Base-by-base conservation (phyloP, 2,113 vertebrate genomes). In the Rostratula benghalensis region DNA sequence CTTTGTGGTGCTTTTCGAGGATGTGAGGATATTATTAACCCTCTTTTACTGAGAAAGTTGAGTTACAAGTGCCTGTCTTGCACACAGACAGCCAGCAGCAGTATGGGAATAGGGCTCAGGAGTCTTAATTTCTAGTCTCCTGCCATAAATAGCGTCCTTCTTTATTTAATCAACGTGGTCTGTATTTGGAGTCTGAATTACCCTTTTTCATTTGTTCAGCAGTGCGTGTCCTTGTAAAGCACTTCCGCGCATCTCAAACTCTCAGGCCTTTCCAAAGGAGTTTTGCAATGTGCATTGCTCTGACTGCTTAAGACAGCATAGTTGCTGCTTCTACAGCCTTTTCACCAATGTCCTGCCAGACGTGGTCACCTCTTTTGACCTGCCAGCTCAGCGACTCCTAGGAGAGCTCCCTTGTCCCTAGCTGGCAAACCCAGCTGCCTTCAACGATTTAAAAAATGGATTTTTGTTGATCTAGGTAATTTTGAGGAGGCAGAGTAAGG, bases 151-250 rank as follows among this genome's bases (percentile, higher is more conserved):
- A 53, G 19, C 7, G 9, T 93, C 33, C 17, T 80, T 35, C 84
- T 91, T 88, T 93, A 76, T 97, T 97, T 90, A 92, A 93, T 93
- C 71, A 90, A 2, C 57, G 45, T 15, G 70, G 28, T 39, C 59
- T 91, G 76, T 78, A 87, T 96, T 94, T 81, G 59, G 65, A 87
- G 51, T 37, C 39, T 57, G 87, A 85, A 69, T 93, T 93, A 39
- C 70, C 48, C n/a, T 73, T 84, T 85, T 54, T 35, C 77, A 20
- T 93, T 81, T 87, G 63, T 65, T 89, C 83, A 91, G 86, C 80
- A 53, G 9, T n/a, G 77, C 53, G 1, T 59, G 73, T 89, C 92
- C 83, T 53, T 41, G 48, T 63, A 59, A 76, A 20, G 2, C 63
- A 9, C 48, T 61, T 65, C 89, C 65, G 81, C 0, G 1, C 92